These are phyloP conservation scores for Phyto melanocephala DNA, from an alignment of 2,888 invertebrate species.

Conservation along the genomic window DNA sequence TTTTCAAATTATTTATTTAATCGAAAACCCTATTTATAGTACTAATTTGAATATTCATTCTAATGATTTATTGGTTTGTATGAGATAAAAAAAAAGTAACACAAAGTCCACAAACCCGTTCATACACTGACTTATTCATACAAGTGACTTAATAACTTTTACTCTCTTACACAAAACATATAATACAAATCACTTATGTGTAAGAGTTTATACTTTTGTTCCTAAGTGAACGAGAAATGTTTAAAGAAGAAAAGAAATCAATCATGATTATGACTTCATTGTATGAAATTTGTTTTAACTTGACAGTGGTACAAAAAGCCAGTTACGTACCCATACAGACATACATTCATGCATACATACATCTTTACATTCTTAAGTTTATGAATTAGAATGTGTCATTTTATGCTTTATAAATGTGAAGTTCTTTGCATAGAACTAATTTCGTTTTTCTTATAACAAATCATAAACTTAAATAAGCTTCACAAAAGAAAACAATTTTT, in stretches of 20 bases:
- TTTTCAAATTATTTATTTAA: no score
- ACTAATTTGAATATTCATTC: conserved; percentile 36
- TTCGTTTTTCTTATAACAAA: no score
- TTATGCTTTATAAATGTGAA: no score
- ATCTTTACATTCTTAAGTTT: no score
- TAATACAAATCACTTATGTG: not conserved
- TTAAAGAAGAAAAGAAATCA: conserved; percentile 34
- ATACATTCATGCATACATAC: no score
- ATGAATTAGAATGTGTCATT: no score
- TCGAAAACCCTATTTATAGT: no score
- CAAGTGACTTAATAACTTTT: conserved; percentile 1
- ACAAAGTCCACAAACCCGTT: conserved; percentile 30
- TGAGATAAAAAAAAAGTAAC: not conserved
- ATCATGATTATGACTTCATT: conserved; percentile 52
- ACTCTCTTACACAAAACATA: not conserved
- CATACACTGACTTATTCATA: conserved; percentile 16
- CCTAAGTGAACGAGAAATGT: not conserved
- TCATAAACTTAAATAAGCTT: no score
- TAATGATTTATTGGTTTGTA: conserved; percentile 39
- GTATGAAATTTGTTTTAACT: conserved; percentile 22
- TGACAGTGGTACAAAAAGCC: conserved; percentile 30
- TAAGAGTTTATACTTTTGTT: conserved; percentile 17
- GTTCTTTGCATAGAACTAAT: no score
- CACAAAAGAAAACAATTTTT: no score
- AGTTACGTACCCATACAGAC: no score